Evolutionary conservation across 2,113 vertebrate species (phyloP).

Genomic region (Centropus unirufus): DNA sequence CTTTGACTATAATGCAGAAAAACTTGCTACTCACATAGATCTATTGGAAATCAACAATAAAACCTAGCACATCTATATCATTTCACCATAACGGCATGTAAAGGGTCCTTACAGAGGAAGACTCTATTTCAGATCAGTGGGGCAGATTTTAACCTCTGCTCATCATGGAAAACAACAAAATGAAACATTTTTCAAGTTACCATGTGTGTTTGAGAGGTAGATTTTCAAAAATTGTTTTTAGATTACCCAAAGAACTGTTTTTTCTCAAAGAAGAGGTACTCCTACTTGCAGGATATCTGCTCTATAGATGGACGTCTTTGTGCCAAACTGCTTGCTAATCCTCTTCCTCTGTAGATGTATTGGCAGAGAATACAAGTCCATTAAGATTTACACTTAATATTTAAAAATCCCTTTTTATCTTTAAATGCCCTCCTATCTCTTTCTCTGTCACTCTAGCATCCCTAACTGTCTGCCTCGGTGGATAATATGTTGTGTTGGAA

Average conservation of each 20-base stretch:
- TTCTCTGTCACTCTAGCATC: not conserved
- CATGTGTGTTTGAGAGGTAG: not conserved
- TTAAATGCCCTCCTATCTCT: not conserved
- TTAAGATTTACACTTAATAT: conserved; percentile 8
- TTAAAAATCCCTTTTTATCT: not conserved
- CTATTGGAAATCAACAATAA: not conserved
- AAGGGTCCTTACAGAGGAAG: not conserved
- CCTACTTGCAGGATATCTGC: not conserved
- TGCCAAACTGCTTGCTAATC: not conserved
- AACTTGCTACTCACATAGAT: not conserved
- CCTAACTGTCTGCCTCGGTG: not conserved
- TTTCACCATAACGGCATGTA: not conserved
- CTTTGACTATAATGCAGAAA: not conserved
- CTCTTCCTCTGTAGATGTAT: not conserved
- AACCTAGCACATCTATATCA: not conserved
- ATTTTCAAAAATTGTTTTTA: not conserved
- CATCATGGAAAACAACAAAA: not conserved
- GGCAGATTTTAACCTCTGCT: not conserved
- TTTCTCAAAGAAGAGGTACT: not conserved
- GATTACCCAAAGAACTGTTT: not conserved
- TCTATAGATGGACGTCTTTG: not conserved
- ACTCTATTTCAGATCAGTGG: not conserved
- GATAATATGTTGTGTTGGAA: accelerated
- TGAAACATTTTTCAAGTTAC: not conserved
- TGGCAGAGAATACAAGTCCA: not conserved